Conservation (phyloP, 1,140 invertebrate genomes). For the Papilio aristodemus region DNA sequence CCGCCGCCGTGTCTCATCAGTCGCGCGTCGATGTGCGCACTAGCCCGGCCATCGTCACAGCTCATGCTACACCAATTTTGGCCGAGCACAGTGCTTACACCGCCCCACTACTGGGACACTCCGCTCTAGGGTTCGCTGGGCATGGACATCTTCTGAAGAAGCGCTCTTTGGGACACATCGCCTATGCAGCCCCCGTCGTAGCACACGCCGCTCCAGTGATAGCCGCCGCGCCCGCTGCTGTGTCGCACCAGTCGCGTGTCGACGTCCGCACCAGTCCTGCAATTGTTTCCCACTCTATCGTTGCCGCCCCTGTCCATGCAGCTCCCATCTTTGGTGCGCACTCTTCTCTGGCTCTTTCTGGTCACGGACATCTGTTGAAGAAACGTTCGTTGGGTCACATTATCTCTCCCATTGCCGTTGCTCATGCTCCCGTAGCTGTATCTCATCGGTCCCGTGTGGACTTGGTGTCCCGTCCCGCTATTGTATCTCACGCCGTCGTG, state of each 20-base stretch:
- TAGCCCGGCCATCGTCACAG: constrained; percentile 50
- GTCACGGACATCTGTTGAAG: constrained; percentile 42
- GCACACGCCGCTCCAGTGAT: constrained; percentile 51
- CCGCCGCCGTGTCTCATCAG: constrained; percentile 60
- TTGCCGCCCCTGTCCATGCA: constrained; percentile 30
- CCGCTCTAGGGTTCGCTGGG: constrained; percentile 44
- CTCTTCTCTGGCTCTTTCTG: constrained; percentile 31
- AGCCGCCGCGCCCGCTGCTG: constrained; percentile 46
- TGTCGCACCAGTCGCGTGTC: constrained; percentile 45
- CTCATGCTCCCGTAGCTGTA: constrained; percentile 49
- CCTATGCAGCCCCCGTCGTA: constrained; percentile 49
- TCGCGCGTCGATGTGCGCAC: constrained; percentile 61
- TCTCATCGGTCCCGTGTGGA: constrained; percentile 46
- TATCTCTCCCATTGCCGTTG: constrained; percentile 37
- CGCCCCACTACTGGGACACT: constrained; percentile 46
- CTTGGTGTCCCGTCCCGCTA: constrained; percentile 52
- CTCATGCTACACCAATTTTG: constrained; percentile 44
- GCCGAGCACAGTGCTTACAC: constrained; percentile 49
- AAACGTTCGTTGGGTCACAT: constrained; percentile 39
- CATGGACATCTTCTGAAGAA: constrained; percentile 61
- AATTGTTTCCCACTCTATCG: constrained; percentile 40
- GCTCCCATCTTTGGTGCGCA: constrained; percentile 36
- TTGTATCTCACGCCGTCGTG: constrained; percentile 49
- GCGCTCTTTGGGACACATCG: constrained; percentile 55
- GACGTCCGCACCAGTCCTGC: constrained; percentile 44